These are phyloP conservation scores for Mormyrops attenuatus DNA, from an alignment of 2,797 vertebrate species.

Conservation along the genomic window DNA sequence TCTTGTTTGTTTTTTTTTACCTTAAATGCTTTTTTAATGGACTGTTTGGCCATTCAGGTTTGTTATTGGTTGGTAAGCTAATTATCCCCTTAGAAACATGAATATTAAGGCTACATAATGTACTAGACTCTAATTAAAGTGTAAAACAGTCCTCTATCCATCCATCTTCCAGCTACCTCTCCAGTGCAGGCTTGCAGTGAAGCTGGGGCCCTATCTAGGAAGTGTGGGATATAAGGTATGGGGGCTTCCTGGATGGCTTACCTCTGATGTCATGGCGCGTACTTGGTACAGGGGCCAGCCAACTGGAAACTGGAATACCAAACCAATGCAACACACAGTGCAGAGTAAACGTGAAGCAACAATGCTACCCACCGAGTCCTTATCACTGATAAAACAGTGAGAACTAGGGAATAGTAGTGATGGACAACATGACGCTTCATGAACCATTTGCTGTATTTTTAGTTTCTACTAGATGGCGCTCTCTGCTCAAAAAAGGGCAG, in stretches of 20 bases:
- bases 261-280: neutral
- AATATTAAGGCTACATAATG: neutral
- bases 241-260: neutral
- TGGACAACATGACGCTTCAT: neutral
- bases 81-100: neutral
- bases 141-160: neutral
- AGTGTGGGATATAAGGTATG: neutral
- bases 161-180: neutral
- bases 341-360: neutral
- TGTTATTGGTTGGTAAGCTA: neutral
- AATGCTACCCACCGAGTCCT: neutral
- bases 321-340: neutral
- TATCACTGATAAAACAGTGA: neutral
- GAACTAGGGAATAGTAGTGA: neutral
- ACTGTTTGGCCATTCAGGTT: neutral
- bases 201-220: neutral
- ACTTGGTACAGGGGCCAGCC: neutral
- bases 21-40: neutral
- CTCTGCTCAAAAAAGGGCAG: neutral
- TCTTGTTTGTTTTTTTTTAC: neutral
- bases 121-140: neutral
- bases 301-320: neutral
- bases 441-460: neutral
- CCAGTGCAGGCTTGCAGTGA: neutral
- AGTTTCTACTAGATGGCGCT: neutral